Evolutionary conservation across 2,888 invertebrate species (phyloP).

Genomic region (Lasioglossum lativentre): DNA sequence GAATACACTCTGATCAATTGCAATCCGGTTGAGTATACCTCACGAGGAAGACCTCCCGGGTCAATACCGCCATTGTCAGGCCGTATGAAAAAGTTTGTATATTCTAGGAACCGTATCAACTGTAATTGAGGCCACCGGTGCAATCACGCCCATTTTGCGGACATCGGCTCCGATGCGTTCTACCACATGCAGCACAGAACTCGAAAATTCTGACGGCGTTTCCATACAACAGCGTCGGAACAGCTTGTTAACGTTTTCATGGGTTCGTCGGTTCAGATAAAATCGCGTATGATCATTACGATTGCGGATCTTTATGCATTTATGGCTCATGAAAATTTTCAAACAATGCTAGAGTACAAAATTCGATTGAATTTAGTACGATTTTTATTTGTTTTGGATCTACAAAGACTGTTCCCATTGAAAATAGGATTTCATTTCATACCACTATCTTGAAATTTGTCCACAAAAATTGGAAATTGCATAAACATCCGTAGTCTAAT

Average conservation of each 20-base stretch:
- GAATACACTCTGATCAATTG: constrained; percentile 61
- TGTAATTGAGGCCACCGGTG: constrained; percentile 4
- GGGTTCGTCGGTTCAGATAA: too few relatives aligned
- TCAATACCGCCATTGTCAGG: constrained; percentile 26
- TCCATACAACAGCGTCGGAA: background rate
- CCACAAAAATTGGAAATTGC: too few relatives aligned
- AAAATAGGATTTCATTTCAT: too few relatives aligned
- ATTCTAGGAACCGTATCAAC: constrained; percentile 16
- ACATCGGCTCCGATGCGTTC: background rate
- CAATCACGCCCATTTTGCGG: constrained; percentile 3
- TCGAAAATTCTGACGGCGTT: background rate
- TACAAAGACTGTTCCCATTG: too few relatives aligned
- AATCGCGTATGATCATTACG: background rate
- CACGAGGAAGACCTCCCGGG: constrained; percentile 56
- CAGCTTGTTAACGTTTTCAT: background rate
- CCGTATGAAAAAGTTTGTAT: constrained; percentile 5
- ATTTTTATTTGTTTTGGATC: too few relatives aligned
- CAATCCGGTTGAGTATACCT: constrained; percentile 51
- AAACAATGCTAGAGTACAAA: too few relatives aligned
- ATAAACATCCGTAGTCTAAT: too few relatives aligned
- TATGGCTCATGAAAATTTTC: too few relatives aligned
- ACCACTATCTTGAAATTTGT: too few relatives aligned
- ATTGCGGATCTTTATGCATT: background rate
- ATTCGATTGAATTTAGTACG: too few relatives aligned
- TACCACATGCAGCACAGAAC: background rate